phyloP scores from a whole-genome alignment of 2,888 invertebrate species.

The Allacma fusca region DNA sequence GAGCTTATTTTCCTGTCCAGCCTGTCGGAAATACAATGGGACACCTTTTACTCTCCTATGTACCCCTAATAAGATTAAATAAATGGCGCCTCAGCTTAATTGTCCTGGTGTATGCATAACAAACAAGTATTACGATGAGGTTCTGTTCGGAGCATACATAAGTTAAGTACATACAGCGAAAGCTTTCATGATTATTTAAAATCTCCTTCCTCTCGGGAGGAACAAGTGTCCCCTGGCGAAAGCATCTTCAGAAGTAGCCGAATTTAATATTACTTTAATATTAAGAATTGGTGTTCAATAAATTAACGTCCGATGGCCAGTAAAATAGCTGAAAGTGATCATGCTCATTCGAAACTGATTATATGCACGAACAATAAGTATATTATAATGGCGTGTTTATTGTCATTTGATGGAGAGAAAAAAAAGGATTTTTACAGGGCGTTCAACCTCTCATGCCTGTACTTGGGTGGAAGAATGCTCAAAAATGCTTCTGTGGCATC shows the following conservation, averaged over 20 bases:
- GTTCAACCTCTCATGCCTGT: background rate
- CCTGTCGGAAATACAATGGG: conserved; percentile 1
- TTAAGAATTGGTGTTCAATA: no score
- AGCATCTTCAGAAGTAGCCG: no score
- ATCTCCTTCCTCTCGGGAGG: no score
- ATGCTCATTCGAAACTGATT: background rate
- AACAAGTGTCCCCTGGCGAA: no score
- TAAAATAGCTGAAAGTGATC: no score
- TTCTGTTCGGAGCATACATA: no score
- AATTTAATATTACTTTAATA: no score
- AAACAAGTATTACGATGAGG: no score
- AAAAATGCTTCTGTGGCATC: conserved; percentile 10
- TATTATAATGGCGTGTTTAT: background rate
- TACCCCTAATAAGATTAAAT: conserved; percentile 17
- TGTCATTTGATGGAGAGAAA: background rate
- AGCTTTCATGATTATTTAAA: no score
- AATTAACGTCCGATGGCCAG: no score
- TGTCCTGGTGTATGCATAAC: background rate
- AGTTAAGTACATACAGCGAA: no score
- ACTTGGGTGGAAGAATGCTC: background rate
- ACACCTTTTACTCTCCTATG: background rate
- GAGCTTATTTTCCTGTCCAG: background rate
- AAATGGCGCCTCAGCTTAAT: conserved; percentile 4
- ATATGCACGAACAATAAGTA: background rate
- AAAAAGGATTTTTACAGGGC: background rate